phyloP scores from a whole-genome alignment of 2,797 vertebrate species.

The Gymnoscopelus braueri region DNA sequence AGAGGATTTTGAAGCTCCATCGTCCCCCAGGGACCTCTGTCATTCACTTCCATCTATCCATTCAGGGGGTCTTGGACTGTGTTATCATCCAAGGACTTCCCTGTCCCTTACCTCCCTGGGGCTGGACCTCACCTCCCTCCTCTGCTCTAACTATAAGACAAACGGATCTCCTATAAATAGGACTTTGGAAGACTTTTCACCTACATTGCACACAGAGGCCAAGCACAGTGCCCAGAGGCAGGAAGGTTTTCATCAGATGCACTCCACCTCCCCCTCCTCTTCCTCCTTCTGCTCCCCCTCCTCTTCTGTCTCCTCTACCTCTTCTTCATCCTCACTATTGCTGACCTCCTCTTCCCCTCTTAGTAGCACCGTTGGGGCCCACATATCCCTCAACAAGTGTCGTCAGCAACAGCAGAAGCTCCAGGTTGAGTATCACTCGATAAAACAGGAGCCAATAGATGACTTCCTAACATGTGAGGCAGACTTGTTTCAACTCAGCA shows the following conservation, averaged over 20 bases:
- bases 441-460: conserved; percentile 90
- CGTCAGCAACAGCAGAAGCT: conserved; percentile 71
- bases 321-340: conserved; percentile 59
- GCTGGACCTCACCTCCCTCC: conserved; percentile 83
- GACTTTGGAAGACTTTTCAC: conserved; percentile 70
- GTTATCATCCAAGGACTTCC: conserved; percentile 73
- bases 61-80: conserved; percentile 81
- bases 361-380: conserved; percentile 29
- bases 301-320: conserved; percentile 79
- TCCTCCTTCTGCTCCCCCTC: conserved; percentile 70
- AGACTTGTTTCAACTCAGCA: conserved; percentile 75
- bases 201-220: conserved; percentile 67
- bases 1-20: conserved; percentile 76
- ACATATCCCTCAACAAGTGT: conserved; percentile 44
- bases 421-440: conserved; percentile 73
- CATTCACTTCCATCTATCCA: conserved; percentile 75
- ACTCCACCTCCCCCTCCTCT: conserved; percentile 70
- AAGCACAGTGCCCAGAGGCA: conserved; percentile 54
- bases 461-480: conserved; percentile 79
- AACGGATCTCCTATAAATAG: conserved; percentile 84
- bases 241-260: conserved; percentile 57
- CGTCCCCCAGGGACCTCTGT: conserved; percentile 79
- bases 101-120: conserved; percentile 75
- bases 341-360: conserved; percentile 51
- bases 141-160: conserved; percentile 85